Percentiles rank a stretch among this genome's conserved stretches.
Conservation (phyloP, 2,797 vertebrate species). For the Sarcoramphus papa region DNA sequence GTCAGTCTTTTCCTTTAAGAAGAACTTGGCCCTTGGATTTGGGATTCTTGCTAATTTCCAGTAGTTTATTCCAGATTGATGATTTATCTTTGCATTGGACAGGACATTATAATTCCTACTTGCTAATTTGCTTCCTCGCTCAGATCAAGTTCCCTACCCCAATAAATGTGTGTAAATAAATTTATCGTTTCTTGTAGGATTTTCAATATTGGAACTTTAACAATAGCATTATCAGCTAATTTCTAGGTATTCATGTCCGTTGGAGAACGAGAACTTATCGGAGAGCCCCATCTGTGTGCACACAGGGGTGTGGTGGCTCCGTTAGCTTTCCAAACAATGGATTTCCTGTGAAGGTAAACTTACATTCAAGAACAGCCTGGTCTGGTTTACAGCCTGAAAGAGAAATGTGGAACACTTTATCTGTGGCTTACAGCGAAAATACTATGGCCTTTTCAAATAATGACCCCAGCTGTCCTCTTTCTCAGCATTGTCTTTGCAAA, state of each 20-base stretch:
- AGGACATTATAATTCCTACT: not conserved
- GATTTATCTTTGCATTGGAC: not conserved
- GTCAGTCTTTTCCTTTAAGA: not conserved
- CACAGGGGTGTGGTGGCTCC: conserved; percentile 33
- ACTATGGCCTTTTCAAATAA: not conserved
- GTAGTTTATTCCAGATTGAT: not conserved
- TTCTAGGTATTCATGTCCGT: not conserved
- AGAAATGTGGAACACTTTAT: not conserved
- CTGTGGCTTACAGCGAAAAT: not conserved
- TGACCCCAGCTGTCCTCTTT: not conserved
- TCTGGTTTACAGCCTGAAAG: conserved; percentile 18
- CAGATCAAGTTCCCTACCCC: not conserved
- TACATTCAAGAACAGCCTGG: not conserved
- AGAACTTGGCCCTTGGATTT: not conserved
- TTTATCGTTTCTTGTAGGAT: not conserved
- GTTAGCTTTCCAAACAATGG: conserved; percentile 24
- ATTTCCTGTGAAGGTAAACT: conserved; percentile 45
- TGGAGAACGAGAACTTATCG: not conserved
- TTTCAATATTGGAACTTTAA: not conserved
- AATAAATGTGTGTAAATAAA: not conserved
- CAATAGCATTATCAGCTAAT: not conserved
- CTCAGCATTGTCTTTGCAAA: not conserved
- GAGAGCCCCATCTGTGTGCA: not conserved
- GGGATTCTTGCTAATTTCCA: not conserved
- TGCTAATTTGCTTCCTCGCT: not conserved